Evolutionary conservation across 2,113 vertebrate genomes (phyloP).

Genomic region (Chitala chitala): DNA sequence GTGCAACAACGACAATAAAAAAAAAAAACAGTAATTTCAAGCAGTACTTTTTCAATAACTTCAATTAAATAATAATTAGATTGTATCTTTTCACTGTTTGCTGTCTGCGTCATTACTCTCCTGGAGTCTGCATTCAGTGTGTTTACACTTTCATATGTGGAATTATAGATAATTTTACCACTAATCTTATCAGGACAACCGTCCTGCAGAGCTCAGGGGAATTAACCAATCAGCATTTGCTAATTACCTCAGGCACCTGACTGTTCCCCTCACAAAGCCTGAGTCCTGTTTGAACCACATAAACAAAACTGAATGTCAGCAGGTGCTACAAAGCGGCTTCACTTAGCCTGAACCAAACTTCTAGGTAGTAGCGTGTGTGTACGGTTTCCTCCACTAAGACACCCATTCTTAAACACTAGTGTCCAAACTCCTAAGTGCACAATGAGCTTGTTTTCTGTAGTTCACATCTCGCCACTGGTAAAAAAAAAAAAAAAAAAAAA

Average conservation of each 20-base stretch:
- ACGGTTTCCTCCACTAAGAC: not conserved
- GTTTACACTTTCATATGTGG: constrained; percentile 15
- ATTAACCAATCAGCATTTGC: constrained; percentile 19
- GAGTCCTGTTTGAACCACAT: not conserved
- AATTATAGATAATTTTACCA: constrained; percentile 10
- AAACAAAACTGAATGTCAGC: not conserved
- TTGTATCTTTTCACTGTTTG: not conserved
- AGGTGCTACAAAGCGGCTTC: not conserved
- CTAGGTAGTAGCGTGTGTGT: not conserved
- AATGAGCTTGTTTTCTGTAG: not conserved
- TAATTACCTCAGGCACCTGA: constrained; percentile 16
- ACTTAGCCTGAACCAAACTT: not conserved
- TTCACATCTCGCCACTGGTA: not conserved
- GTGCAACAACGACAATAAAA: not conserved
- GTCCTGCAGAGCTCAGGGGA: not conserved
- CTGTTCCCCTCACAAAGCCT: not conserved
- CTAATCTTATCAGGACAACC: constrained; percentile 5
- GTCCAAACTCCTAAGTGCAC: not conserved
- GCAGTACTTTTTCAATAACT: not conserved
- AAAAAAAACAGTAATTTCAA: not conserved
- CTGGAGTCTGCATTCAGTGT: not conserved
- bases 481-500: not conserved
- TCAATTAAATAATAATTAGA: not conserved
- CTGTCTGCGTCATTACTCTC: not conserved
- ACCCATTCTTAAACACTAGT: not conserved